Evolutionary conservation across 2,888 invertebrate species (phyloP), one percentile per base, ranked within the genome.

Genomic region (Dryobotodes eremita): DNA sequence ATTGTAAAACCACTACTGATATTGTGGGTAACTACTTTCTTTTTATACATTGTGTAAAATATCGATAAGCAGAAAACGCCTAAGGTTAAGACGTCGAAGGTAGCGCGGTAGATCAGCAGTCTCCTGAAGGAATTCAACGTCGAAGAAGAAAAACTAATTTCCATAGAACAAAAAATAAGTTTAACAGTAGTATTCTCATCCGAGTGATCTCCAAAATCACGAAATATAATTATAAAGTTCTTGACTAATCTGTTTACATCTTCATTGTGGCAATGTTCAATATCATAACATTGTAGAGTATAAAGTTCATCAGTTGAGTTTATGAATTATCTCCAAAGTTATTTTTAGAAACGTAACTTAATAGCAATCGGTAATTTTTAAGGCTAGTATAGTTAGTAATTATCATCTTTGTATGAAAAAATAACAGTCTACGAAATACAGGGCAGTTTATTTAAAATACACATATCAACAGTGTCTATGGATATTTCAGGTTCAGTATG

Each of bases 371-470:
- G 13, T 42, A 23, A 26, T 61, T 42, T 20, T 26, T 53, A 31
- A 23, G 10, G 8, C 7, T 26, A 13, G 20, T 68, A 20, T 66
- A 7, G 11, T 20, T 31, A 76, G 17, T 31, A 62, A 4, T 31
- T 31, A 15, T 53, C 2, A 50, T 15, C 13, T 6, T 15, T 36
- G 46, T 48, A 48, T 20, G 10, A 26, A 36, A 70, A 50, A 55
- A 20, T 15, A 6, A 71, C 13, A 23, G 13, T 23, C 31, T 31
- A 17, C 0, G 8, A 59, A 78, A 48, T 68, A 23, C 26, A 20
- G n/a, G 11, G 13, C 50, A 15, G 46, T 76, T 73, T 77, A 77
- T 69, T 84, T 77, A n/a, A 83, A 71, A 70, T 75, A 72, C 31
- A 36, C 31, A 36, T 3, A 36, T 36, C 31, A 36, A 36, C 31